Evolutionary conservation across 2,888 invertebrate species (phyloP).

Genomic region (Meloe dianella): DNA sequence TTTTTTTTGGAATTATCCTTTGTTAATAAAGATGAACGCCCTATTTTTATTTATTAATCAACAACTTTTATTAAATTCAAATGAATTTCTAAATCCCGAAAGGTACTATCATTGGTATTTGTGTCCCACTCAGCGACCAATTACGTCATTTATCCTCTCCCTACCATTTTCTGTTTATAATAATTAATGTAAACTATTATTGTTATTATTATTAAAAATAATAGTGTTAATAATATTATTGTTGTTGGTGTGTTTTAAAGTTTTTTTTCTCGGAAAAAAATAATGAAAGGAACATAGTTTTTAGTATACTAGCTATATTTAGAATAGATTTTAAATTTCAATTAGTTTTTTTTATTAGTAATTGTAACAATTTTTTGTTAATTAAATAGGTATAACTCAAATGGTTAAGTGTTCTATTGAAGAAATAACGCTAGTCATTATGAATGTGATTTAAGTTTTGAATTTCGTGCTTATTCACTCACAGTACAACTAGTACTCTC

Average conservation of each 20-base stretch:
- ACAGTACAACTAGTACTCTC: neutral
- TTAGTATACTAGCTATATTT: neutral
- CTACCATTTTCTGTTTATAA: conserved; percentile 20
- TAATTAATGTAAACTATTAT: neutral
- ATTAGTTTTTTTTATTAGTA: neutral
- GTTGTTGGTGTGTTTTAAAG: neutral
- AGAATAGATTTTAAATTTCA: neutral
- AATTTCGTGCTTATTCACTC: neutral
- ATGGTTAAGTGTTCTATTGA: neutral
- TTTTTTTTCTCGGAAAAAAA: neutral
- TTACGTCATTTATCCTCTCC: conserved; percentile 27
- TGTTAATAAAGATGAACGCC: neutral
- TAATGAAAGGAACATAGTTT: neutral
- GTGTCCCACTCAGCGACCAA: conserved; percentile 37
- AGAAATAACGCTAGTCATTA: too few relatives aligned
- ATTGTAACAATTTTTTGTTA: neutral
- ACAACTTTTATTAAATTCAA: conserved; percentile 34
- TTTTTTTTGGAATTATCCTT: too few relatives aligned
- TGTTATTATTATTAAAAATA: neutral
- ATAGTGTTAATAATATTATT: neutral
- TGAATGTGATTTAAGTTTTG: neutral
- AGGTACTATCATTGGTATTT: conserved; percentile 32
- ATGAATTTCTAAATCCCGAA: conserved; percentile 35
- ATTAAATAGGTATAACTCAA: neutral
- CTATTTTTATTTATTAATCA: conserved; percentile 10